Evolutionary conservation across 1,140 invertebrate genomes (phyloP).

Genomic region (Trinorchestia longiramus): DNA sequence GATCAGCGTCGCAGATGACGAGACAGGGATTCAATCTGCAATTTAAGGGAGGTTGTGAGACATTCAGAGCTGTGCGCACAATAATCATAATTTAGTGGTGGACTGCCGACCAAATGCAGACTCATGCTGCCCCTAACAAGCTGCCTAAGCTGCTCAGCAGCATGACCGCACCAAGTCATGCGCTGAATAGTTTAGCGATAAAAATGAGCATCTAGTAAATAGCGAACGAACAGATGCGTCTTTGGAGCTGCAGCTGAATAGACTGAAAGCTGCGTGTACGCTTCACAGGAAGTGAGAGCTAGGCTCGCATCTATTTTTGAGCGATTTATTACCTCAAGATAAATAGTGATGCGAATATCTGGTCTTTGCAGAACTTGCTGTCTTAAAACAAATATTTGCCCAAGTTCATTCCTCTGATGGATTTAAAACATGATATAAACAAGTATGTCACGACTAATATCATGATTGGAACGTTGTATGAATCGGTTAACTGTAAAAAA

Average conservation of each 20-base stretch:
- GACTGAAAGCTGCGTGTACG: not conserved
- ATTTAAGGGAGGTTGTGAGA: not conserved
- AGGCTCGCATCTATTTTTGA: not conserved
- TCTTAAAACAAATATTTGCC: not conserved
- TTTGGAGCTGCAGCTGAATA: conserved; percentile 6
- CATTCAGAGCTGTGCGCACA: not conserved
- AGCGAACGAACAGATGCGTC: not conserved
- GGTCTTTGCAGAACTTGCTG: not conserved
- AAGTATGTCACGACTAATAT: no score
- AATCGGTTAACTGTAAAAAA: no score
- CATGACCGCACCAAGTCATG: conserved; percentile 5
- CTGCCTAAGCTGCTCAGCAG: not conserved
- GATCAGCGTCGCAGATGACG: not conserved
- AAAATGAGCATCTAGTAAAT: not conserved
- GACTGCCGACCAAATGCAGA: not conserved
- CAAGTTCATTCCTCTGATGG: not conserved
- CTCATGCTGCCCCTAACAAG: not conserved
- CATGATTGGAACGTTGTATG: no score
- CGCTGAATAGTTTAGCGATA: conserved; percentile 7
- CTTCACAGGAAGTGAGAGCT: not conserved
- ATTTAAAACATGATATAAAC: not conserved
- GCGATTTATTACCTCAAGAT: not conserved
- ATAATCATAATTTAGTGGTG: not conserved
- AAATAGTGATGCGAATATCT: not conserved
- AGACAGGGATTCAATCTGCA: not conserved